Evolutionary conservation across 2,797 vertebrate genomes (phyloP).

Genomic region (Chiroxiphia lanceolata): DNA sequence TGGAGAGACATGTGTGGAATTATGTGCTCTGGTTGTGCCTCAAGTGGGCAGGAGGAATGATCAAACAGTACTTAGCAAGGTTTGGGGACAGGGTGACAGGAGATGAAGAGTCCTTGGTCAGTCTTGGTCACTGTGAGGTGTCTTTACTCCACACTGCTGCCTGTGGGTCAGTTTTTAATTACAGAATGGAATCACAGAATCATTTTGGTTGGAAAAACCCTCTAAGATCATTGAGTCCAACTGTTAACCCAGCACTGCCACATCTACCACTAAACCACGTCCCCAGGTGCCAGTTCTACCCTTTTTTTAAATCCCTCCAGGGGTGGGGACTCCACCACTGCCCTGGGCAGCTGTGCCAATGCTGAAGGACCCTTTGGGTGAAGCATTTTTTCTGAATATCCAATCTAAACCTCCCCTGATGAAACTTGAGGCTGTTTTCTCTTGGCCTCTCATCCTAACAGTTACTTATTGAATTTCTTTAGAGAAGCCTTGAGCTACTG

Average conservation of each 20-base stretch:
- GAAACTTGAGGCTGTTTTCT: not conserved
- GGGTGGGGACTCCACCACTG: accelerated
- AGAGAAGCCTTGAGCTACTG: not conserved
- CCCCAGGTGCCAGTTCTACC: not conserved
- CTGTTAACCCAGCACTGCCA: not conserved
- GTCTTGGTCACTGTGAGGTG: not conserved
- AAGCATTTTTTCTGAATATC: not conserved
- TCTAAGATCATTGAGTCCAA: accelerated
- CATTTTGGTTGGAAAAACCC: not conserved
- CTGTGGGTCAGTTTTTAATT: not conserved
- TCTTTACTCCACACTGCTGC: not conserved
- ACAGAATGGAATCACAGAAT: not conserved
- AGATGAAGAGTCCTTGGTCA: not conserved
- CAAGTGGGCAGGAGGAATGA: not conserved
- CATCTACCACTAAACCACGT: not conserved
- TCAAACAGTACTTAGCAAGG: too few species aligned
- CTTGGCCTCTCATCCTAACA: not conserved
- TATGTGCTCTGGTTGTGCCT: not conserved
- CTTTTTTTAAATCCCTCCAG: not conserved
- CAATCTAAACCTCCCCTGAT: not conserved
- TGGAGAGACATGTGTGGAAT: not conserved
- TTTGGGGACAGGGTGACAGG: not conserved
- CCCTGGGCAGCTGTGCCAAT: not conserved
- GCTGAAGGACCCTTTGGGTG: not conserved
- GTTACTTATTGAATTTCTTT: not conserved